These are phyloP conservation scores for Panonychus citri DNA, from an alignment of 1,140 invertebrate genomes.

Conservation along the genomic window DNA sequence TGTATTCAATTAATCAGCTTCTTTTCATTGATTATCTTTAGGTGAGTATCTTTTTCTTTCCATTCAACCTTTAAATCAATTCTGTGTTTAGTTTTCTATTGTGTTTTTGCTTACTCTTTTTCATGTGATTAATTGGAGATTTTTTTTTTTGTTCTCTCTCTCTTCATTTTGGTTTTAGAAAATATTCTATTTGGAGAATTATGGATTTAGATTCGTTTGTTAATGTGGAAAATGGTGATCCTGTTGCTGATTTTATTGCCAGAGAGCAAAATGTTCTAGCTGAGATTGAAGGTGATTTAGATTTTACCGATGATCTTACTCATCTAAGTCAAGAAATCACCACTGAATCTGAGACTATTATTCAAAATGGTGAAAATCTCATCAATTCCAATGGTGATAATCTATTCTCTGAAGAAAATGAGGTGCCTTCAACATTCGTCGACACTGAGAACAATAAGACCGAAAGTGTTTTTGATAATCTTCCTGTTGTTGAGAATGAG, in stretches of 20 bases:
- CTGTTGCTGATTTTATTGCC: conserved; percentile 74
- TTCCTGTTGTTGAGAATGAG: conserved; percentile 55
- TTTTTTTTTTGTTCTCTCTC: too few relatives aligned
- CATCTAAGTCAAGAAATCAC: background rate
- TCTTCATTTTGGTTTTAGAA: too few relatives aligned
- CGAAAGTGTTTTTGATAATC: background rate
- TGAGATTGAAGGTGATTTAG: conserved; percentile 67
- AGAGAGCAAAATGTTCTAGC: conserved; percentile 71
- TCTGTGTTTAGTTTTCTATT: too few relatives aligned
- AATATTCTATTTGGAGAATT: too few relatives aligned
- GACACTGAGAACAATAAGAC: background rate
- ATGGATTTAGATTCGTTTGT: conserved; percentile 18
- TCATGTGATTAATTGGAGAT: too few relatives aligned
- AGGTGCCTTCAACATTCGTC: background rate
- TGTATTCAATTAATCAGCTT: too few relatives aligned
- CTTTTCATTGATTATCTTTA: too few relatives aligned
- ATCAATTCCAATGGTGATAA: background rate
- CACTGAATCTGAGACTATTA: background rate
- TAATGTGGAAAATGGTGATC: conserved; percentile 41
- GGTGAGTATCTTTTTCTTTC: too few relatives aligned
- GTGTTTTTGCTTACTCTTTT: too few relatives aligned
- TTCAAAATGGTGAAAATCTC: background rate
- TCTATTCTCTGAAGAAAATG: background rate
- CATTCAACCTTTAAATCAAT: too few relatives aligned
- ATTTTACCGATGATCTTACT: conserved; percentile 17